Base-by-base conservation (phyloP, 1,140 invertebrate genomes). In the Luehdorfia chinensis region DNA sequence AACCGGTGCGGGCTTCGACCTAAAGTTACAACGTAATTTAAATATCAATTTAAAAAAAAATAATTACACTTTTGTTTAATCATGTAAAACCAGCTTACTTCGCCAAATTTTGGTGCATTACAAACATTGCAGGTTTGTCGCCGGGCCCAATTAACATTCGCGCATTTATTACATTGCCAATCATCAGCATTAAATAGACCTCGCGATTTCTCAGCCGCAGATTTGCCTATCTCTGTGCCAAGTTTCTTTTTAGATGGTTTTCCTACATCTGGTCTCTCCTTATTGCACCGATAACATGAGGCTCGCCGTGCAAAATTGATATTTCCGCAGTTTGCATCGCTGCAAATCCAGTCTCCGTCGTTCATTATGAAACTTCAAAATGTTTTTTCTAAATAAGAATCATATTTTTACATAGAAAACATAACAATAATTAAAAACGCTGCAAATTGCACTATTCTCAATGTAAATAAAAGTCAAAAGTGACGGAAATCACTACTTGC, bases 91-190 rank as follows among this genome's bases (percentile, higher is more conserved):
- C 44, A 23, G 52, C 72, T 39, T 32, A 97, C 92, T 85, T 98
- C 96, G 1, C 94, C 94, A 84, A 96, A 96, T 87, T 99, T 99
- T 1, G 97, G 97, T 1, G 97, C 95, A 89, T 99, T 99, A 86
- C 98, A 99, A 89, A 99, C 96, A 84, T 99, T 99, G 83, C 98
- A 99, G 37, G 95, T 96, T 65, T 94, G 93, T 31, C 98, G 89
- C 48, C 98, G 90, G 7, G 98, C 98, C 98, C 98, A 99, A 80
- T 99, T 99, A 1, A 99, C 98, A 87, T 99, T 99, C 1, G 97
- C 97, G 88, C 98, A 99, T 81, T 98, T 98, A 84, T 95, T 97
- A 81, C 98, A 99, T 75, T 98, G 96, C 98, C 98, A 99, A 83
- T 99, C 98, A 86, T 99, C 98, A 39, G 98, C 98, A 88, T 96